phyloP scores from a whole-genome alignment of 1,140 invertebrate genomes.

The Saccostrea echinata region DNA sequence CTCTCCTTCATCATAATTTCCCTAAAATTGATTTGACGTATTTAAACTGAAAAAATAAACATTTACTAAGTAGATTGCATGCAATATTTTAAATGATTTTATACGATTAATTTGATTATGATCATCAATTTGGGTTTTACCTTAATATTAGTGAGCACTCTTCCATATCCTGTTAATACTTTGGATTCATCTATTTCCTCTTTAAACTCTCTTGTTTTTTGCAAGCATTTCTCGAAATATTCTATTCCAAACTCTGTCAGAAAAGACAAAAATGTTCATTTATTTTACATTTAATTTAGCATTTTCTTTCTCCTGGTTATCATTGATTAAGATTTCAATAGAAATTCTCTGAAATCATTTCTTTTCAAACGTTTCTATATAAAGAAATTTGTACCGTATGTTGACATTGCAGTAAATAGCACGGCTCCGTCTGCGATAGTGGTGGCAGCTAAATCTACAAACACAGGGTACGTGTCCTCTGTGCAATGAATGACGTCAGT shows the following conservation, averaged over 20 bases:
- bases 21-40: neutral
- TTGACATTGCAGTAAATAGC: neutral
- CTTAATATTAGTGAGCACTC: slow-evolving; percentile 41
- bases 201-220: slow-evolving; percentile 23
- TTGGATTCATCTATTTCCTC: slow-evolving; percentile 35
- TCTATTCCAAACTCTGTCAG: slow-evolving; percentile 28
- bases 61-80: neutral
- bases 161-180: slow-evolving; percentile 39
- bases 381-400: neutral
- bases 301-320: no score
- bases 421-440: neutral
- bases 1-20: neutral
- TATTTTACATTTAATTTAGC: no score
- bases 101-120: no score
- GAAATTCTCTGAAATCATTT: no score
- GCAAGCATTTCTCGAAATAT: slow-evolving; percentile 43
- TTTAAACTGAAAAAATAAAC: neutral
- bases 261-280: neutral
- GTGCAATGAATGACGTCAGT: slow-evolving; percentile 50
- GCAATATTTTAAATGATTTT: no score
- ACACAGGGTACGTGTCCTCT: slow-evolving; percentile 45
- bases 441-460: neutral
- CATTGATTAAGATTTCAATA: no score
- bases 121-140: neutral
- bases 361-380: no score